Base-by-base conservation (phyloP, 1,140 invertebrate species). In the Amphibalanus amphitrite region DNA sequence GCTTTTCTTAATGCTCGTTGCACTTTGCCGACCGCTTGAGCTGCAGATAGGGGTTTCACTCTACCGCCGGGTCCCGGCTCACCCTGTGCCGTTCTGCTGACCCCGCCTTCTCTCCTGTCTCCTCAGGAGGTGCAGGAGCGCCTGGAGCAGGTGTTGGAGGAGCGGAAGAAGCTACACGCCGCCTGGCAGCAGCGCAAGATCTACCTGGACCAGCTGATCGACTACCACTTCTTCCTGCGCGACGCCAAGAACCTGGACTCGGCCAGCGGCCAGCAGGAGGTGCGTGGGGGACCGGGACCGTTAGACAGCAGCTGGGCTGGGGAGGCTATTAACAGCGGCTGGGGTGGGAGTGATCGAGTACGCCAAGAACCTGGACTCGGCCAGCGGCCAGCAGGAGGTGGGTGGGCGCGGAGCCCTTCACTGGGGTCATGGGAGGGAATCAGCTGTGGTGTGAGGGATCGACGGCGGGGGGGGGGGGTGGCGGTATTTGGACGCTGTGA, bases 171-270 rank as follows among this genome's bases (percentile, higher is more conserved):
- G 70, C 81, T 96, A 28, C 89, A 91, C 75, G 85, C 86, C 0
- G 89, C 90, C 0, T 97, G 94, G 92, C 90, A 92, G 71, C 85
- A 89, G 29, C 90, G 93, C 76, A 92, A 94, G 79, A 86, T 95
- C 3, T 89, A 92, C 76, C 82, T 98, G 29, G 92, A 97, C 79
- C 95, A 99, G 79, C 83, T 97, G 68, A 93, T 95, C 73, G 94
- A 98, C 79, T 82, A 95, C 71, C 93, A 97, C 78, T 91, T 93
- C 78, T 98, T 98, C 86, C 81, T 97, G 68, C 84, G 95, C 38
- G 96, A 98, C 82, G 92, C 92, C 23, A 94, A 95, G 78, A 91
- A 95, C 79, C 85, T 98, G 29, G 90, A 97, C 76, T 90, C 92
- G 74, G 83, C 93, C 3, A 94, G 92, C 72, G 87, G 86, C 30